Evolutionary conservation across 2,113 vertebrate species (phyloP).

Genomic region (Thunnus thynnus): DNA sequence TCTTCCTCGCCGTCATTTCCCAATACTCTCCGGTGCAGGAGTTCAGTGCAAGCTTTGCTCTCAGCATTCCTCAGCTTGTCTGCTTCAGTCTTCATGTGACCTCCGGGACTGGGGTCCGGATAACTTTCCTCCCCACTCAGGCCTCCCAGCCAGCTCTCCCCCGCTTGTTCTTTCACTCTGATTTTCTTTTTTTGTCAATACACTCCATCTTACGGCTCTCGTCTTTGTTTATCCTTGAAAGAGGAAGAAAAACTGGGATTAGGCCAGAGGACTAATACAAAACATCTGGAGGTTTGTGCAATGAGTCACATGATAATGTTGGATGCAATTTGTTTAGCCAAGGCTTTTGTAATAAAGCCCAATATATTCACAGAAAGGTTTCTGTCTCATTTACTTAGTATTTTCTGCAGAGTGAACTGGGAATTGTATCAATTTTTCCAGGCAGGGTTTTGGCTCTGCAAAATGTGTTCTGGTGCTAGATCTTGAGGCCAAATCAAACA

Average conservation of each 20-base stretch:
- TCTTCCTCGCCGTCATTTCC: constrained; percentile 18
- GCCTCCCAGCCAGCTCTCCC: background rate
- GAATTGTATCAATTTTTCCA: background rate
- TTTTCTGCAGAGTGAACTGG: constrained; percentile 26
- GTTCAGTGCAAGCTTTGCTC: constrained; percentile 55
- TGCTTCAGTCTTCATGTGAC: constrained; percentile 37
- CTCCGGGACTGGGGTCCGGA: constrained; percentile 23
- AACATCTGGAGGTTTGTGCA: constrained; percentile 69
- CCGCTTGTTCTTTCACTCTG: constrained; percentile 24
- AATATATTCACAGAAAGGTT: background rate
- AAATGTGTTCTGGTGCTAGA: background rate
- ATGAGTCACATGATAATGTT: constrained; percentile 34
- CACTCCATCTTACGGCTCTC: constrained; percentile 73
- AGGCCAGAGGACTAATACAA: constrained; percentile 59
- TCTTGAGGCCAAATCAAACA: constrained; percentile 16
- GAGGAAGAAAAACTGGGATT: constrained; percentile 43
- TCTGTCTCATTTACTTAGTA: background rate
- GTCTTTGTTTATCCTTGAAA: constrained; percentile 76
- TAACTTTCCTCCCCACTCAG: constrained; percentile 15
- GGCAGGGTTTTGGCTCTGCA: background rate
- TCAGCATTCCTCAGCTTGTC: constrained; percentile 21
- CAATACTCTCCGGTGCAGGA: constrained; percentile 27
- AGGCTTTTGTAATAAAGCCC: background rate
- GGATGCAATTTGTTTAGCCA: constrained; percentile 15
- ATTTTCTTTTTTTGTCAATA: constrained; percentile 57